Evolutionary conservation across 2,113 vertebrate genomes (phyloP).

Genomic region (rat (Rattus norvegicus)): DNA sequence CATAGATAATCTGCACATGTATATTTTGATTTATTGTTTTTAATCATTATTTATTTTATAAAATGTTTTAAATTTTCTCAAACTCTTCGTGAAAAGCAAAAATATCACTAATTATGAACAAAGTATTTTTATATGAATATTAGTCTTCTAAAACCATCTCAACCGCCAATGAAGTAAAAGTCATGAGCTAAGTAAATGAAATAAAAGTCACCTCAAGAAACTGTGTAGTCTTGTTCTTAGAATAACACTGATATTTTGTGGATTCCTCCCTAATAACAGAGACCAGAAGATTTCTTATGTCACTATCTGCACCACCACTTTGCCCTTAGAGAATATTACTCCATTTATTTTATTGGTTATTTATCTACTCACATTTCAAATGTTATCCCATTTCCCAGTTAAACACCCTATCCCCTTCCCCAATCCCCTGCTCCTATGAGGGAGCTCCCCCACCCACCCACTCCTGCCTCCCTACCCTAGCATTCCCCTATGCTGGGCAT

Average conservation of each 20-base stretch:
- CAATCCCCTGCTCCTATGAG: too few relatives aligned
- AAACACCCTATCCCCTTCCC: too few relatives aligned
- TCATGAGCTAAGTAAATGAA: neutral
- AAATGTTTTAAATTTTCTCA: slow-evolving; percentile 15
- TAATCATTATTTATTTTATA: neutral
- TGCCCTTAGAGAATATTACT: neutral
- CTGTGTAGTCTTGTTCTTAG: neutral
- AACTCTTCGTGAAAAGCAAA: neutral
- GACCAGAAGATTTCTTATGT: neutral
- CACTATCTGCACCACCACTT: neutral
- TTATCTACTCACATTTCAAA: too few relatives aligned
- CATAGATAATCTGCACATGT: neutral
- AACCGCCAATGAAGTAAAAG: slow-evolving; percentile 34
- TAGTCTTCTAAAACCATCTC: neutral
- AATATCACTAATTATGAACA: slow-evolving; percentile 38
- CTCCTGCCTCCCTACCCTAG: too few relatives aligned
- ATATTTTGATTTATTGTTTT: slow-evolving; percentile 15
- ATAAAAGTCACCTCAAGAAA: slow-evolving; percentile 2
- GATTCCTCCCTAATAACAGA: slow-evolving; percentile 23
- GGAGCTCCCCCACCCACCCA: too few relatives aligned
- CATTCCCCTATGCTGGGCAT: too few relatives aligned
- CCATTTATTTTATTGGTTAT: too few relatives aligned
- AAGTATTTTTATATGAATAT: slow-evolving; percentile 15
- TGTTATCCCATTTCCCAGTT: too few relatives aligned
- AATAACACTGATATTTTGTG: neutral